These are phyloP conservation scores for Epinephelus malabaricus DNA, from an alignment of 2,797 vertebrate species.

Conservation along the genomic window DNA sequence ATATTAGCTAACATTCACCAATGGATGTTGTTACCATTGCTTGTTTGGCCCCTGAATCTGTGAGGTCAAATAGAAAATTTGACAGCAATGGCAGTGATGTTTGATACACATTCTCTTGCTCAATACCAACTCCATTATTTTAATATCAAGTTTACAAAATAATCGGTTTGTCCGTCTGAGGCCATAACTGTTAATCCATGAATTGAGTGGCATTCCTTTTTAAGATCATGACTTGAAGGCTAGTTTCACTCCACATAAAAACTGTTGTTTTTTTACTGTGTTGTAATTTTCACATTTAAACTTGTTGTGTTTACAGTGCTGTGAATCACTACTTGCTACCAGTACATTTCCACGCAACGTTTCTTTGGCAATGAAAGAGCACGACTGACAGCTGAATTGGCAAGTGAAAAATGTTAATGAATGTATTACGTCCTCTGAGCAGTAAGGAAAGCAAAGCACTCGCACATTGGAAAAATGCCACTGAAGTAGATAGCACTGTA, in stretches of 20 bases:
- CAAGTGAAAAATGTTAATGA: constrained; percentile 86
- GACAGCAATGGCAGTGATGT: constrained; percentile 4
- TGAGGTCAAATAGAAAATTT: constrained; percentile 30
- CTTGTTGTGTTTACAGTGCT: constrained; percentile 65
- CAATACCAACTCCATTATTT: constrained; percentile 25
- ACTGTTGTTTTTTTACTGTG: constrained; percentile 12
- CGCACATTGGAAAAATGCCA: constrained; percentile 79
- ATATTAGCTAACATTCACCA: constrained; percentile 51
- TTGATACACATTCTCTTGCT: constrained; percentile 16
- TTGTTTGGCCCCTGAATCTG: constrained; percentile 49
- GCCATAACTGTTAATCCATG: constrained; percentile 28
- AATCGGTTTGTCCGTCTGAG: constrained; percentile 25
- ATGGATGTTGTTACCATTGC: constrained; percentile 26
- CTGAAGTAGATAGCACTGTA: constrained; percentile 82
- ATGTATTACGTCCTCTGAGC: constrained; percentile 87
- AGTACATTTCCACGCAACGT: constrained; percentile 75
- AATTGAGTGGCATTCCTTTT: constrained; percentile 70
- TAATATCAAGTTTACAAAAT: constrained; percentile 13
- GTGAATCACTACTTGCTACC: constrained; percentile 80
- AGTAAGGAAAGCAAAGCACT: constrained; percentile 91
- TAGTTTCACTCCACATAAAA: constrained; percentile 25
- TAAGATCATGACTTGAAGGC: constrained; percentile 49
- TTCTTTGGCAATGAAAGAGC: constrained; percentile 78
- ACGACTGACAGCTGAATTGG: constrained; percentile 83
- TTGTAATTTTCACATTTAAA: constrained; percentile 46